A percentile compares a stretch with the other conserved stretches of the same genome.
These are phyloP conservation scores for Drosophila carrolli DNA, from an alignment of 1,140 invertebrate genomes.

Conservation along the genomic window DNA sequence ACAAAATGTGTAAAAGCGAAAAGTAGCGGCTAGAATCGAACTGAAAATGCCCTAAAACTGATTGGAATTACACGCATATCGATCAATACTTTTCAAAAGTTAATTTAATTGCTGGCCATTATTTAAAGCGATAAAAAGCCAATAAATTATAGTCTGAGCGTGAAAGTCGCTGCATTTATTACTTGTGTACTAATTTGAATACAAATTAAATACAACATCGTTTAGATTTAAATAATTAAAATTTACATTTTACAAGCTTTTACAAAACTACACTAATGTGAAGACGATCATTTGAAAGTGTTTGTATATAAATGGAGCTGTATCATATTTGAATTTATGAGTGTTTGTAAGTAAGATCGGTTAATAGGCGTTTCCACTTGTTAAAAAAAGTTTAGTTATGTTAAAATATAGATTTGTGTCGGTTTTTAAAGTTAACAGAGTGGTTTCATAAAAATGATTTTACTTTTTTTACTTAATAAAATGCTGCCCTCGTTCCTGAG, in stretches of 20 bases:
- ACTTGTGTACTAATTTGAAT: constrained; percentile 1
- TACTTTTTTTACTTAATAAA: background rate
- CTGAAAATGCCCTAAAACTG: constrained; percentile 19
- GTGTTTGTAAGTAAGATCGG: too few relatives aligned
- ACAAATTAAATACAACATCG: constrained; percentile 5
- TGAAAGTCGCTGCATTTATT: constrained; percentile 1
- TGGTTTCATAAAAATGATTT: too few relatives aligned
- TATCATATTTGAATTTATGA: too few relatives aligned
- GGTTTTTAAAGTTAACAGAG: too few relatives aligned
- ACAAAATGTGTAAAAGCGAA: constrained; percentile 8
- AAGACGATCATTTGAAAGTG: background rate
- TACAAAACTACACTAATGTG: background rate
- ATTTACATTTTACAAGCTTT: background rate
- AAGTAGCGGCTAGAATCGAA: constrained; percentile 4
- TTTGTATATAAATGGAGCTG: background rate
- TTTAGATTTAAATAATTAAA: background rate
- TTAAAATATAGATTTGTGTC: background rate
- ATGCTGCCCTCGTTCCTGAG: background rate
- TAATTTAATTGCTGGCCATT: constrained; percentile 7
- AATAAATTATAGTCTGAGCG: constrained; percentile 2
- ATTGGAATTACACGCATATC: background rate
- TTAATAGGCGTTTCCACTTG: too few relatives aligned
- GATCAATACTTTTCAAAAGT: background rate
- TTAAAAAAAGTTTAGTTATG: background rate
- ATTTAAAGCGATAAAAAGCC: constrained; percentile 8